These are phyloP conservation scores for Lasioglossum pauxillum DNA, from an alignment of 2,888 invertebrate species.

Conservation along the genomic window DNA sequence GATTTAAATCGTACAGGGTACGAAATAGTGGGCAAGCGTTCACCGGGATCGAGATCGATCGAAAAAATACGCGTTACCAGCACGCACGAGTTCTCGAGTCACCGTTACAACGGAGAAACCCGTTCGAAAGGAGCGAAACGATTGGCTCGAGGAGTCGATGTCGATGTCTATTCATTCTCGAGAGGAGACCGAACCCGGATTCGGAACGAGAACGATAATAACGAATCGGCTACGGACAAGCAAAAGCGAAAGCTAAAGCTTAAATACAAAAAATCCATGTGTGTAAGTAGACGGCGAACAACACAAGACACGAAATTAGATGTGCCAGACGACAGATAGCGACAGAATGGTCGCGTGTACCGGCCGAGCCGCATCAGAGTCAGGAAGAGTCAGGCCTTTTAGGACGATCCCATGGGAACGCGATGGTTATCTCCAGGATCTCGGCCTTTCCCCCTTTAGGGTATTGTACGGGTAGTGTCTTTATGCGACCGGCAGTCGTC, in stretches of 20 bases:
- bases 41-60: neutral
- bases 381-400: neutral
- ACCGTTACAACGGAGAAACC: neutral
- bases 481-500: conserved; percentile 10
- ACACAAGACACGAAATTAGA: conserved; percentile 83
- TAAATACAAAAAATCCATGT: conserved; percentile 58
- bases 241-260: conserved; percentile 49
- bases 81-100: neutral
- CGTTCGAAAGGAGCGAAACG: neutral
- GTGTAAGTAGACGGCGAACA: conserved; percentile 76
- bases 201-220: too few relatives aligned
- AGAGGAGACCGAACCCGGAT: too few relatives aligned
- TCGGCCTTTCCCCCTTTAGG: neutral
- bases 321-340: conserved; percentile 80
- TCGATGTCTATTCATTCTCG: neutral
- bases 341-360: conserved; percentile 71
- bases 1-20: neutral
- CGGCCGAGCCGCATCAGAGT: neutral
- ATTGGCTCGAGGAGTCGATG: conserved; percentile 62
- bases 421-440: conserved; percentile 27
- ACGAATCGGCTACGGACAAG: neutral
- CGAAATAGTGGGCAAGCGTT: neutral
- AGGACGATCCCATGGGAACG: conserved; percentile 12
- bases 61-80: neutral
- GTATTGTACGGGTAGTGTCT: neutral